A percentile compares a stretch with the other conserved stretches of the same genome.
These are phyloP conservation scores for Gambusia yucatana DNA, from an alignment of 2,797 vertebrate genomes.

Conservation along the genomic window DNA sequence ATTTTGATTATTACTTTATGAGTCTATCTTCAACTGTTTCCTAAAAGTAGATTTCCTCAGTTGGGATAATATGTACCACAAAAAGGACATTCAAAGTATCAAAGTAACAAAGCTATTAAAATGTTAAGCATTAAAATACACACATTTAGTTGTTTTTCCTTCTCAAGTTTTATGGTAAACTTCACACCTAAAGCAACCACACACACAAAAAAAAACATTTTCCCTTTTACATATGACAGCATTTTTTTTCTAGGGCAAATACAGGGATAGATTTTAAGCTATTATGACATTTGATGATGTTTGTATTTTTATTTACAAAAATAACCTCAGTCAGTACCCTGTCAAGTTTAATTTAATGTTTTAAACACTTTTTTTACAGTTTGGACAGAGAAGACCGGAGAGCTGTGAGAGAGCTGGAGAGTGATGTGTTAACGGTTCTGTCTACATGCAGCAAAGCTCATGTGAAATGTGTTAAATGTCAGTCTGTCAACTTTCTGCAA, in stretches of 20 bases:
- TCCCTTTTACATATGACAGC: background rate
- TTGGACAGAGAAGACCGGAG: background rate
- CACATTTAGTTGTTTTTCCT: background rate
- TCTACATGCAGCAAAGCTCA: background rate
- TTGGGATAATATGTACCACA: background rate
- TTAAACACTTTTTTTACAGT: background rate
- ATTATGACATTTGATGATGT: background rate
- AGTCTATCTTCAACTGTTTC: background rate
- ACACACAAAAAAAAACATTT: no score
- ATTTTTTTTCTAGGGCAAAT: background rate
- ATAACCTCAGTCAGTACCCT: constrained; percentile 11
- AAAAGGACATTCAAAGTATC: background rate
- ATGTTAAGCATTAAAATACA: background rate
- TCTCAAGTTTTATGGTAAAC: background rate
- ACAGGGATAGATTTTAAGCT: background rate
- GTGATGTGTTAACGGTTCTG: background rate
- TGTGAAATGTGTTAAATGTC: background rate
- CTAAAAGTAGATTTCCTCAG: background rate
- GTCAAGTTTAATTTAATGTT: constrained; percentile 10
- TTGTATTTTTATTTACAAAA: constrained; percentile 4
- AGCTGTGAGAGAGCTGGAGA: background rate
- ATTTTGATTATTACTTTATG: background rate
- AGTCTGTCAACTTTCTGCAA: background rate
- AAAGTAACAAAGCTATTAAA: background rate
- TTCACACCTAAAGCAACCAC: background rate